Evolutionary conservation across 2,113 vertebrate genomes (phyloP).

Genomic region (Scytalopus superciliaris): DNA sequence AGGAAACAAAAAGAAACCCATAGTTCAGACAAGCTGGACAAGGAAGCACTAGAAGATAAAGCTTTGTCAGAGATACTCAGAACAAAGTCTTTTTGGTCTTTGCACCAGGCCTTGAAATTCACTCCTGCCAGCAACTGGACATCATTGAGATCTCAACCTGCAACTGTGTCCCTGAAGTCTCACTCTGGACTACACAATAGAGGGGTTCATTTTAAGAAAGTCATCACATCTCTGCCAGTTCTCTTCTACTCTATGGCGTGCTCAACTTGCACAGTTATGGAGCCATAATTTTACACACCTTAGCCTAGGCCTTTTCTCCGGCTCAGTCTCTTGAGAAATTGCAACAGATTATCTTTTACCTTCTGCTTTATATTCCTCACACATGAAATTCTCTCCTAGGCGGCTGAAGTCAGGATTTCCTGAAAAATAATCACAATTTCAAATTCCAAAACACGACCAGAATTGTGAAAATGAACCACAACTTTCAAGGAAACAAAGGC

Average conservation of each 20-base stretch:
- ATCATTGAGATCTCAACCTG: background rate
- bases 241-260: background rate
- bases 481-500: background rate
- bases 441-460: background rate
- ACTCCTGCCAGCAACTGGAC: background rate
- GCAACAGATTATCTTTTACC: background rate
- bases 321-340: background rate
- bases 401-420: background rate
- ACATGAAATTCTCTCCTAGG: too few relatives aligned
- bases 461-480: background rate
- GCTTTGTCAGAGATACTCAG: background rate
- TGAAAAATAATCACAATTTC: background rate
- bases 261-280: background rate
- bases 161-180: background rate
- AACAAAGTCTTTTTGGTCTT: background rate
- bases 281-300: fast-evolving
- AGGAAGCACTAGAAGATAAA: background rate
- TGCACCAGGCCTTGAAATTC: background rate
- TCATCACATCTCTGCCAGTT: background rate
- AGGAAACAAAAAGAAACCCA: background rate
- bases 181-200: background rate
- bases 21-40: background rate
- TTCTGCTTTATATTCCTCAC: background rate
- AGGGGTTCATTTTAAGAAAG: too few relatives aligned
- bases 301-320: background rate